Percentiles rank a stretch among this genome's conserved stretches.
Evolutionary conservation across 92 coral and sea anemone species (phyloP).

Genomic region (Desmophyllum pertusum): DNA sequence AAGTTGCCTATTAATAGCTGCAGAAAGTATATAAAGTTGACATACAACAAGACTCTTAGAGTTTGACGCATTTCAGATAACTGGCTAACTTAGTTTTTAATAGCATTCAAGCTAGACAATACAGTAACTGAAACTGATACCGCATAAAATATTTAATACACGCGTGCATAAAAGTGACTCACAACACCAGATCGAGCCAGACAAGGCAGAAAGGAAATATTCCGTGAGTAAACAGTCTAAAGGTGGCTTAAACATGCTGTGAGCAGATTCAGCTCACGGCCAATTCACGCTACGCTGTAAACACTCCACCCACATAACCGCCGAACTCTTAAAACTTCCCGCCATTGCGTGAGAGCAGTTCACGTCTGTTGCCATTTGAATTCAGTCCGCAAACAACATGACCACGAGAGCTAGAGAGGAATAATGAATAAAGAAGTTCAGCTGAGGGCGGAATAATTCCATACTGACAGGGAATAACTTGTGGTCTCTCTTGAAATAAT

Average conservation of each 20-base stretch:
- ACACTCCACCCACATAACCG: constrained; percentile 11
- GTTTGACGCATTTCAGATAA: background rate
- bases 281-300: background rate
- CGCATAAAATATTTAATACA: background rate
- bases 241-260: constrained; percentile 9
- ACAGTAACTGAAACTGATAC: background rate
- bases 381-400: background rate
- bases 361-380: background rate
- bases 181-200: background rate
- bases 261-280: background rate
- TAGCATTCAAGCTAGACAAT: background rate
- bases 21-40: background rate
- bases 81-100: background rate
- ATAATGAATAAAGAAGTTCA: background rate
- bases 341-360: background rate
- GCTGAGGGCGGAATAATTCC: background rate
- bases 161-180: background rate
- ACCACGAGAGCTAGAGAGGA: background rate
- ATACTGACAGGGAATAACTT: background rate
- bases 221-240: background rate
- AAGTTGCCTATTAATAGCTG: background rate
- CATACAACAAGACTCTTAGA: background rate
- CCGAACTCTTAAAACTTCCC: background rate
- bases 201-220: background rate
- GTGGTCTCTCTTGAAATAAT: background rate